Percentiles rank a stretch among this genome's conserved stretches.
Conservation (phyloP, 2,888 invertebrate genomes). For the Limnephilus rhombicus region DNA sequence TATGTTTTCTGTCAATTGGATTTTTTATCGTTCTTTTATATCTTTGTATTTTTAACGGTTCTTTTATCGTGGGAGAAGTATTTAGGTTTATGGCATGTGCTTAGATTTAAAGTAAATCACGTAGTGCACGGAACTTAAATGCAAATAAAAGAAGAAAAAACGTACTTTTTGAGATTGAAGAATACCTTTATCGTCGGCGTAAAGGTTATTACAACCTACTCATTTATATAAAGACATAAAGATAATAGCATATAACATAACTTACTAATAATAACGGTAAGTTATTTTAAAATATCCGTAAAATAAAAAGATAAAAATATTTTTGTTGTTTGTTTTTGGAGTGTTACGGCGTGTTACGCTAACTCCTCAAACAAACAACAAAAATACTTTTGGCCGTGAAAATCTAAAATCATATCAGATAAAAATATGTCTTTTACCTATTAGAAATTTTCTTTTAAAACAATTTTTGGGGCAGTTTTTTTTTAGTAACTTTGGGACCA, state of each 20-base stretch:
- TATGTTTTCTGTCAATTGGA: slow-evolving; percentile 38
- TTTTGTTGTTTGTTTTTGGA: too few species aligned
- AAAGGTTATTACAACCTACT: background rate
- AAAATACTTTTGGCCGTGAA: too few species aligned
- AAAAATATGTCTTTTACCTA: too few species aligned
- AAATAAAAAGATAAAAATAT: too few species aligned
- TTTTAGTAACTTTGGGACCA: too few species aligned
- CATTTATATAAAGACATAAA: background rate
- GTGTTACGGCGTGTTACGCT: too few species aligned
- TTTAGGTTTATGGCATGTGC: background rate
- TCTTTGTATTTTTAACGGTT: background rate
- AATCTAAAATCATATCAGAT: too few species aligned
- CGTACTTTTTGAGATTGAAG: background rate
- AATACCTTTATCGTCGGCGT: background rate
- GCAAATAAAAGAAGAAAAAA: background rate
- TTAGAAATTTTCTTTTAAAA: too few species aligned
- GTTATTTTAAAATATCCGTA: too few species aligned
- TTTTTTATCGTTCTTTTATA: slow-evolving; percentile 27
- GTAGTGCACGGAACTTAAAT: background rate
- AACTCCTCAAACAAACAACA: too few species aligned
- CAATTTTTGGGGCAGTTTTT: too few species aligned
- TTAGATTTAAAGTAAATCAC: background rate
- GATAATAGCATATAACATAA: background rate
- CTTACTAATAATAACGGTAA: background rate
- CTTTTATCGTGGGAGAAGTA: background rate